Evolutionary conservation across 2,797 vertebrate species (phyloP).

Genomic region (Halcyon leucocephala): DNA sequence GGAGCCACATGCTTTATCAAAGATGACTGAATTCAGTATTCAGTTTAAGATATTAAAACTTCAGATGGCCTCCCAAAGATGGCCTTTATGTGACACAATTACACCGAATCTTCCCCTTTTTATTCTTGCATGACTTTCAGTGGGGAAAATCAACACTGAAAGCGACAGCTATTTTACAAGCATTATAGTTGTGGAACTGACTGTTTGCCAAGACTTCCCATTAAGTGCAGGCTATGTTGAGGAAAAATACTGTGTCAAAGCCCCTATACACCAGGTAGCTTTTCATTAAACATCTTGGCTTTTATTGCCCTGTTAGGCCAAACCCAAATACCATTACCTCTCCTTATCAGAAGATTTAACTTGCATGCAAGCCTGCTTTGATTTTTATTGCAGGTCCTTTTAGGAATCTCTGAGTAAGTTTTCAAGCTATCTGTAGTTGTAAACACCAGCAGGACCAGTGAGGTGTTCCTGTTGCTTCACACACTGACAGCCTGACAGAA

Average conservation of each 20-base stretch:
- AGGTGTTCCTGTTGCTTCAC: neutral
- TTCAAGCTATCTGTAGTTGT: neutral
- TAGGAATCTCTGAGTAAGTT: neutral
- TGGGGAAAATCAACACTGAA: conserved; percentile 20
- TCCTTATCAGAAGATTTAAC: conserved; percentile 26
- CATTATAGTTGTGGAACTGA: conserved; percentile 12
- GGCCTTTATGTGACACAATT: conserved; percentile 46
- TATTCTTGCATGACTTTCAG: conserved; percentile 54
- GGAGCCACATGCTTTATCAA: conserved; percentile 11
- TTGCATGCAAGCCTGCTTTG: conserved; percentile 11
- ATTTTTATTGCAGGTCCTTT: conserved; percentile 13
- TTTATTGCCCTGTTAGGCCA: conserved; percentile 30
- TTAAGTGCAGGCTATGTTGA: conserved; percentile 43
- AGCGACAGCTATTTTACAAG: conserved; percentile 57
- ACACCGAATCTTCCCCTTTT: conserved; percentile 52
- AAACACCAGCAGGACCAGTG: neutral
- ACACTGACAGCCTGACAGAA: neutral
- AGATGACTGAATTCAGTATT: conserved; percentile 22
- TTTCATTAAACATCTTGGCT: conserved; percentile 53
- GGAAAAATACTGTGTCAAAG: conserved; percentile 46
- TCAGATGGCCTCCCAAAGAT: conserved; percentile 7
- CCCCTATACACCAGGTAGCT: conserved; percentile 9
- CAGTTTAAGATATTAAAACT: conserved; percentile 47
- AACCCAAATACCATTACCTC: conserved; percentile 49
- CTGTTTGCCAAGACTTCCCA: conserved; percentile 57